Conservation (phyloP, 1,140 invertebrate genomes). For the Bathynomus jamesi region DNA sequence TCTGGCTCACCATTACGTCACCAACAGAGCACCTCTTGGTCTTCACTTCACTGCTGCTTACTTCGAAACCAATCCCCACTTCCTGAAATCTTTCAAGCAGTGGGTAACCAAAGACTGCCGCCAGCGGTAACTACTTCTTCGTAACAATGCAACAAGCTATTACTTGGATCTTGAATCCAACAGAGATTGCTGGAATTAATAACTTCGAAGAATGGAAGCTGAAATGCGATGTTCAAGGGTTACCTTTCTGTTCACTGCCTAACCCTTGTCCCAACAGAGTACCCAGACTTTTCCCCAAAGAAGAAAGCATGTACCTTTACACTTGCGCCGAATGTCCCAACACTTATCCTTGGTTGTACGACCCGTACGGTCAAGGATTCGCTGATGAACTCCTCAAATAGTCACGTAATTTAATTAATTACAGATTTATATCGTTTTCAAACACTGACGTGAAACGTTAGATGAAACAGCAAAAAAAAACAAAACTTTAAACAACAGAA, state of each 20-base stretch:
- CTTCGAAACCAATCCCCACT: slow-evolving; percentile 40
- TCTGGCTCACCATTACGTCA: slow-evolving; percentile 42
- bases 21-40: slow-evolving; percentile 41
- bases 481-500: not conserved
- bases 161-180: slow-evolving; percentile 45
- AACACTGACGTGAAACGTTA: not conserved
- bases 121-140: slow-evolving; percentile 43
- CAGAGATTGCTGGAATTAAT: slow-evolving; percentile 42
- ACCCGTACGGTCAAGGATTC: slow-evolving; percentile 79
- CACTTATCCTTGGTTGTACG: slow-evolving; percentile 89
- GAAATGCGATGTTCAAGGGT: slow-evolving; percentile 35
- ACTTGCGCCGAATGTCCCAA: slow-evolving; percentile 92
- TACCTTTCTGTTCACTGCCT: slow-evolving; percentile 37
- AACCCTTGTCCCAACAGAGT: slow-evolving; percentile 37
- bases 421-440: not conserved
- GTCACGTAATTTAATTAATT: not conserved
- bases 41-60: slow-evolving; percentile 42
- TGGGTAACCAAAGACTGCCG: slow-evolving; percentile 41
- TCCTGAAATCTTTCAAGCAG: slow-evolving; percentile 39
- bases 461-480: not conserved
- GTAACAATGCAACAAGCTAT: slow-evolving; percentile 56
- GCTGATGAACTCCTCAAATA: not conserved
- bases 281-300: slow-evolving; percentile 42
- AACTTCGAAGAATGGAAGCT: slow-evolving; percentile 45
- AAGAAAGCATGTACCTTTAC: slow-evolving; percentile 84